phyloP scores from a whole-genome alignment of 2,888 invertebrate genomes.

The Plebejus argus region DNA sequence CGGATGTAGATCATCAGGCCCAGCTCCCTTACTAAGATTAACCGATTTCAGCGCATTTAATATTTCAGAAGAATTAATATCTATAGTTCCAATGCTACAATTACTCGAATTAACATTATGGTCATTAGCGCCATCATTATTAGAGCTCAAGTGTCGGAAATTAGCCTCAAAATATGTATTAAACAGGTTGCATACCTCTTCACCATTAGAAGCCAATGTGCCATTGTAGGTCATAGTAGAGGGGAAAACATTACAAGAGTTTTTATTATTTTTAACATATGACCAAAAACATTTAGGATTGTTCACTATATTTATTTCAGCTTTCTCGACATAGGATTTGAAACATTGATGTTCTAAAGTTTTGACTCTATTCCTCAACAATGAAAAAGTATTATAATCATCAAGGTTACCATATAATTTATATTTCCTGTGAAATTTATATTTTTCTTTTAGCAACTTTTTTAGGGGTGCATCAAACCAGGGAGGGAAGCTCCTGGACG shows the following conservation, averaged over 20 bases:
- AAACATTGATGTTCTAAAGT: neutral
- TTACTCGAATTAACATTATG: neutral
- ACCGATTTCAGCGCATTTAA: neutral
- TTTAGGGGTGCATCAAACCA: constrained; percentile 33
- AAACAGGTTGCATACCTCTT: too few relatives aligned
- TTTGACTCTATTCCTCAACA: too few relatives aligned
- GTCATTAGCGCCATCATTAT: too few relatives aligned
- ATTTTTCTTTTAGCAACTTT: constrained; percentile 36
- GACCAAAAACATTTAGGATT: neutral
- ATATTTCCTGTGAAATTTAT: constrained; percentile 33
- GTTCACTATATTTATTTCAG: neutral
- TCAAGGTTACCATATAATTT: constrained; percentile 34
- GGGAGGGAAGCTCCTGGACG: constrained; percentile 19
- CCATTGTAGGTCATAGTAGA: neutral
- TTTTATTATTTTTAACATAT: neutral
- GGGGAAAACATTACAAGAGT: neutral
- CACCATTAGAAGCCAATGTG: too few relatives aligned
- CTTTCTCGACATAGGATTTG: neutral
- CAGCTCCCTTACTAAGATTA: neutral
- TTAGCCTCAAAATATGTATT: too few relatives aligned
- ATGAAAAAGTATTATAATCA: constrained; percentile 27
- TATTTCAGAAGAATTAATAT: neutral
- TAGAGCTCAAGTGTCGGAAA: too few relatives aligned
- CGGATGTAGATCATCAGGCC: neutral
- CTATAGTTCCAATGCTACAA: neutral